Base-by-base conservation (phyloP, 2,797 vertebrate species). In the Nannoperca obscura region DNA sequence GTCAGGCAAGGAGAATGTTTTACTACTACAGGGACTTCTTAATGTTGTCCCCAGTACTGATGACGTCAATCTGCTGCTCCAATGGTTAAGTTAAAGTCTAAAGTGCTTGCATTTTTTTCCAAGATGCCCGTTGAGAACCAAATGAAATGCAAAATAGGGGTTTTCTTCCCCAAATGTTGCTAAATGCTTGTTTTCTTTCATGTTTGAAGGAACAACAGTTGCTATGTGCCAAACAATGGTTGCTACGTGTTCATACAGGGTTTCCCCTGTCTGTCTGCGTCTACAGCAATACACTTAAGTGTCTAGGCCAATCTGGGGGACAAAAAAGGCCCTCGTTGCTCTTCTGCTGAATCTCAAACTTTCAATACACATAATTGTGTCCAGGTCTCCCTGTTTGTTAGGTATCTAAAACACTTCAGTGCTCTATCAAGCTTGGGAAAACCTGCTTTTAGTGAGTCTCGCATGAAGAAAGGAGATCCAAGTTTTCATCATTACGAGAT, bases 201-300 rank as follows among this genome's bases (percentile, higher is more conserved):
- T 50, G 27, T 80, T 19, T 55, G 10, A 38, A 8, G 44, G 4
- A 46, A 60, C 55, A 80, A 74, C 67, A 63, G 81, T 74, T 70
- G 72, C 85, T 80, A 81, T 6, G 71, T 50, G 50, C 15, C 17
- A 34, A 57, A 72, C 71, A 63, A 61, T 22, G 9, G 67, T 72
- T 50, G 71, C 62, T 63, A 17, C 1, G 6, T 55, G 22, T 8
- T 34, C 11, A 13, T 17, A 17, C 22, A 30, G 50, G 13, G 34
- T 30, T 57, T 58, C 27, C 20, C 17, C 27, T 1, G n/a, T 42
- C 19, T n/a, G 75, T 53, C 6, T 34, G 38, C 14, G 49, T 27
- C 57, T 50, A 38, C 62, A 59, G 52, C 53, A 50, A 32, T 9
- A 7, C n/a, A 44, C 50, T 73, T n/a, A 1, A 75, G 49, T 27